phyloP scores from a whole-genome alignment of 1,140 invertebrate species.

The Drosophila guanche region DNA sequence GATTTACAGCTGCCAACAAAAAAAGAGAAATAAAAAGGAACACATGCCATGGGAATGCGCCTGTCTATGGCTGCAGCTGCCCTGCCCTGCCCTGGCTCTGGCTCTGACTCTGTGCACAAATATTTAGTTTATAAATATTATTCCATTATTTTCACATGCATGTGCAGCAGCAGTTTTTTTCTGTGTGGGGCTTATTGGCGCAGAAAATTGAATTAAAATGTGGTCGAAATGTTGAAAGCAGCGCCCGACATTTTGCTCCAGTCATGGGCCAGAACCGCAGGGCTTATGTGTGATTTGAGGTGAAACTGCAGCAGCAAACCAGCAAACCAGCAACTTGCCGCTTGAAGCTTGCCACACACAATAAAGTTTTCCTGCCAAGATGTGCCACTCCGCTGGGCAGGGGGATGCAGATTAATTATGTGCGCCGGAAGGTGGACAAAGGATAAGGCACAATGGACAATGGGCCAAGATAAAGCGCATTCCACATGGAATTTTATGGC shows the following conservation, averaged over 20 bases:
- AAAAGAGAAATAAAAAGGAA: slow-evolving; percentile 40
- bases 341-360: too few species aligned
- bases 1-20: slow-evolving; percentile 46
- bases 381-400: too few species aligned
- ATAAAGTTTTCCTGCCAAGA: too few species aligned
- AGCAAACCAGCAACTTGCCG: too few species aligned
- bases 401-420: slow-evolving; percentile 53
- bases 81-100: too few species aligned
- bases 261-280: background rate
- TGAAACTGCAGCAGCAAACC: background rate
- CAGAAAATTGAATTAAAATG: slow-evolving; percentile 51
- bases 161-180: slow-evolving; percentile 32
- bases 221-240: background rate
- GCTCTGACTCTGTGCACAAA: slow-evolving; percentile 27
- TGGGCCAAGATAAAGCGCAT: slow-evolving; percentile 32
- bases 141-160: slow-evolving; percentile 29
- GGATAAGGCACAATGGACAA: slow-evolving; percentile 19
- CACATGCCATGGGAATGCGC: background rate
- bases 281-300: slow-evolving; percentile 18
- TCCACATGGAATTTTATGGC: slow-evolving; percentile 49
- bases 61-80: slow-evolving; percentile 1
- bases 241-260: background rate
- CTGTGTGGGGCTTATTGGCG: slow-evolving; percentile 39
- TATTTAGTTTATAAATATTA: too few species aligned
- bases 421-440: slow-evolving; percentile 42